Conservation (phyloP, 2,797 vertebrate species). For the Anguilla pacifica region DNA sequence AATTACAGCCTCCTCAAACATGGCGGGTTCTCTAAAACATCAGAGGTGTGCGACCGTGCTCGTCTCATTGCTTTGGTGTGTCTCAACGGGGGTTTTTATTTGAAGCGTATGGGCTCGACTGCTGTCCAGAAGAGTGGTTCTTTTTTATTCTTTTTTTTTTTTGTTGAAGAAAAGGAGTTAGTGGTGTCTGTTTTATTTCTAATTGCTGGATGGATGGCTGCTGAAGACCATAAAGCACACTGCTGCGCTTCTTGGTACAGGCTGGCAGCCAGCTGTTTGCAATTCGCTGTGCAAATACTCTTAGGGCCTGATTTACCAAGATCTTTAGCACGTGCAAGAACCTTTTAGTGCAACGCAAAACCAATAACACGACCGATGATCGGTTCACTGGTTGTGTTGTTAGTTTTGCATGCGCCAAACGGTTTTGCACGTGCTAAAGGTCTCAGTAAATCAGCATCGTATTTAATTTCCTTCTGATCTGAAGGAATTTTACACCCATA, state of each 20-base stretch:
- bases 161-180: neutral
- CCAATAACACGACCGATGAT: neutral
- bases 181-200: neutral
- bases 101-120: slow-evolving; percentile 33
- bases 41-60: neutral
- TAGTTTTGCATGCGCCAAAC: neutral
- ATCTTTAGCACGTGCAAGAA: neutral
- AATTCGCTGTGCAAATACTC: neutral
- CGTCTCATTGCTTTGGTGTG: slow-evolving; percentile 14
- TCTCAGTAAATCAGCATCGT: neutral
- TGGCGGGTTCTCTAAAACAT: neutral
- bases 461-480: neutral
- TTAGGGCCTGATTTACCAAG: neutral
- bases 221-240: neutral
- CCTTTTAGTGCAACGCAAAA: no score
- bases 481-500: neutral
- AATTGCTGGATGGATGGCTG: neutral
- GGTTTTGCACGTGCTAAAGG: neutral
- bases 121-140: neutral
- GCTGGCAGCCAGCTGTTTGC: neutral
- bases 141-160: neutral
- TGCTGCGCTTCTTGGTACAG: neutral
- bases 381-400: neutral
- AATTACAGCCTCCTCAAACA: neutral
- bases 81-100: slow-evolving; percentile 20